Conservation (phyloP, 2,797 vertebrate species). For the Mormyrops boulengeri region DNA sequence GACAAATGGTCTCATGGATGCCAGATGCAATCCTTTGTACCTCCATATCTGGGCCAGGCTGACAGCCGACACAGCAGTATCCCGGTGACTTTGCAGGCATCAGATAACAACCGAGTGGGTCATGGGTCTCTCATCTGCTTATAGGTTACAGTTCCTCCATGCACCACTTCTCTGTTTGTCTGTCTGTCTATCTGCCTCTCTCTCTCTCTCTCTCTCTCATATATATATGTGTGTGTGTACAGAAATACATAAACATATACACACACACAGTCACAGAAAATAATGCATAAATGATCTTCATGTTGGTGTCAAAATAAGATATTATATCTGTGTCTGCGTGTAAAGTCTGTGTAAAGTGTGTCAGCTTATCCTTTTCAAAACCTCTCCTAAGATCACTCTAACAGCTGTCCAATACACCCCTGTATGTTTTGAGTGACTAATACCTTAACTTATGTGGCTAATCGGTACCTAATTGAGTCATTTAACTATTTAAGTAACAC, state of each 20-base stretch:
- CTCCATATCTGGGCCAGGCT: not conserved
- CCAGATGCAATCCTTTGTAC: not conserved
- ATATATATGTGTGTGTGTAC: too few relatives aligned
- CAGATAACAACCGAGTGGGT: not conserved
- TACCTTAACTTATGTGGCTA: not conserved
- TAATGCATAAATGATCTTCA: not conserved
- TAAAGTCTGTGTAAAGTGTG: not conserved
- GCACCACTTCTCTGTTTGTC: not conserved
- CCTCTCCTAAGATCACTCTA: not conserved
- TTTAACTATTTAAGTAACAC: not conserved
- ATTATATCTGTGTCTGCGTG: not conserved
- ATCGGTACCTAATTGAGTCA: not conserved
- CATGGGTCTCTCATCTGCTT: not conserved
- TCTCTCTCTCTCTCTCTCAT: not conserved
- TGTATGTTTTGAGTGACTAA: not conserved
- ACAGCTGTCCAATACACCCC: not conserved
- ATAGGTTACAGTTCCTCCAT: not conserved
- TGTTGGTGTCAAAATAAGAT: not conserved
- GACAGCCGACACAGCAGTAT: not conserved
- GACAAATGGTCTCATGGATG: not conserved
- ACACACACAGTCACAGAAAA: not conserved
- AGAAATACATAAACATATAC: not conserved
- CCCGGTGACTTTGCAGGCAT: not conserved
- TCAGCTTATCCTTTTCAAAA: not conserved
- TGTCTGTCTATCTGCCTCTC: not conserved